Base-by-base conservation (phyloP, 2,797 vertebrate species). In the Percopsis omiscomaycus region DNA sequence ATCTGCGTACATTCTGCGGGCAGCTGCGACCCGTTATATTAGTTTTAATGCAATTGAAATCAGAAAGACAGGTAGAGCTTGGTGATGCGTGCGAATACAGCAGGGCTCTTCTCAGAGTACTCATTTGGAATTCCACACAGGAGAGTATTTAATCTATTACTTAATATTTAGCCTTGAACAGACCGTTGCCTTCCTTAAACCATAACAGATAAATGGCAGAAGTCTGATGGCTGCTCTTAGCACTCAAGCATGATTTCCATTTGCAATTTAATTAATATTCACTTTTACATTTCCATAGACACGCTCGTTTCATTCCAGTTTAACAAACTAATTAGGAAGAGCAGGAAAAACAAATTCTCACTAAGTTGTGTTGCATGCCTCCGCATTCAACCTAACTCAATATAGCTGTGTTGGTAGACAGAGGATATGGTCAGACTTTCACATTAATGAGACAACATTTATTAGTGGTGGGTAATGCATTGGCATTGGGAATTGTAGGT, bases 241-340 rank as follows among this genome's bases (percentile, higher is more conserved):
- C 74, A 62, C 52, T 73, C 75, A 54, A 72, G 77, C 67, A 64
- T 73, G 72, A 81, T 84, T 87, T 80, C 56, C 61, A 86, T 84
- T 87, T 70, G 77, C 79, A 69, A 79, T 80, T 85, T 82, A 80
- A 86, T 90, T 88, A 89, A 88, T 87, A 85, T 89, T 85, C 77
- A 83, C 83, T 88, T 89, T 84, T 64, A 71, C 63, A 70, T 84
- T 87, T 84, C 76, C 84, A 73, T 67, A 84, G 74, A 83, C 60
- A 52, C 29, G 57, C 50, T 82, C 22, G 46, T 80, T 86, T 82
- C 51, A 77, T 85, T 88, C 80, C 82, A 67, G 81, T 82, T 89
- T 89, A 80, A 86, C 74, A 83, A 88, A 85, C 80, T 87, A 89
- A 90, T 90, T 89, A 91, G 47, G 67, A 65, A 48, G 59, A 69